Evolutionary conservation across 2,888 invertebrate species (phyloP), one percentile per base, ranked within the genome.

Genomic region (Acanthopleura granulata): DNA sequence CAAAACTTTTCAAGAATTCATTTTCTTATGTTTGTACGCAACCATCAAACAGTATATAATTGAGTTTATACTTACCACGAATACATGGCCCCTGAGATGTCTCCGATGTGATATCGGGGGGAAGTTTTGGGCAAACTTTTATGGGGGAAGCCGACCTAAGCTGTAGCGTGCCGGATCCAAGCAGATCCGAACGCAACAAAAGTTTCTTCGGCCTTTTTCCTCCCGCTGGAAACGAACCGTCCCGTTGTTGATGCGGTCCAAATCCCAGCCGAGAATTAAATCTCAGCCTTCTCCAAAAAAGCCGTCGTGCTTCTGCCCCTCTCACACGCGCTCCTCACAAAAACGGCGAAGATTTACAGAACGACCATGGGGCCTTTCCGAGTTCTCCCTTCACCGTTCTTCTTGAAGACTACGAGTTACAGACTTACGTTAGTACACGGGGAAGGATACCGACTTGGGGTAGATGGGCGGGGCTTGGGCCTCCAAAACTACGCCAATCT

Each of bases 21-120:
- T 40, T 40, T 40, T 40, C 40, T 40, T 40, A 40, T 9, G 3
- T 40, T 40, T 40, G 9, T 9, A 57, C 14, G 22, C 22, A 27
- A 16, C 18, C 18, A 30, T 49, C 29, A 62, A 62, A 16, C 49
- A 72, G 62, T 25, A 25, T 69, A 61, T 29, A 51, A 73, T n/a
- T n/a, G n/a, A n/a, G n/a, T n/a, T n/a, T n/a, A 18, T 27, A 78
- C 78, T 75, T 77, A 78, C 78, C 78, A 78, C 74, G 72, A 73
- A 77, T 72, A 74, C 78, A 78, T 78, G 78, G 74, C 75, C 74
- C 30, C 62, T 49, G 66, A 18, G 22, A 40, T 22, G 18, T 57
- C 22, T 66, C 66, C 66, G 66, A 66, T 27, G 22, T 1, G 66
- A 16, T 27, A 27, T 66, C 66, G 57, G 22, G n/a, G n/a, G 57